Percentiles rank a stretch among this genome's conserved stretches.
Conservation (phyloP, 2,888 invertebrate species). For the Harpalus rufipes region DNA sequence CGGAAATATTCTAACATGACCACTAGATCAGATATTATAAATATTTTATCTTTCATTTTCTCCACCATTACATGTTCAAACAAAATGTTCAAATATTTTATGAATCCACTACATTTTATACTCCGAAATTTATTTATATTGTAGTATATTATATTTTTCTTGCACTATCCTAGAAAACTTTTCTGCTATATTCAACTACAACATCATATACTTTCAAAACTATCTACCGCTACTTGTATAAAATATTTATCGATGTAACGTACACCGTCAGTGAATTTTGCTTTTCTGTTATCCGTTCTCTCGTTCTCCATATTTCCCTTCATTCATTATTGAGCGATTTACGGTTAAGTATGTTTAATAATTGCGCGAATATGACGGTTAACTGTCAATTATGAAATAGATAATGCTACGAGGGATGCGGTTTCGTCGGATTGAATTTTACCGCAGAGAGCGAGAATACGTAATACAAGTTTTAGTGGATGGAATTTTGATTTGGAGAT, state of each 20-base stretch:
- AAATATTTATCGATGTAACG: background rate
- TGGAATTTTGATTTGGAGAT: background rate
- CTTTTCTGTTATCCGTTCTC: background rate
- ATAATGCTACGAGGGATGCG: constrained; percentile 7
- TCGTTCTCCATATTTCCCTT: background rate
- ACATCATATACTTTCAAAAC: background rate
- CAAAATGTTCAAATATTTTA: no score
- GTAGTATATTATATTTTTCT: background rate
- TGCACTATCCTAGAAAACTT: background rate
- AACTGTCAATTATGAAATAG: constrained; percentile 40
- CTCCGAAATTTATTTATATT: background rate
- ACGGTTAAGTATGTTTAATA: constrained; percentile 36
- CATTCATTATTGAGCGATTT: background rate
- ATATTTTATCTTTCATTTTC: no score
- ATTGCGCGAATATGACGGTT: constrained; percentile 16
- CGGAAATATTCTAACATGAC: no score
- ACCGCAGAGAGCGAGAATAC: constrained; percentile 7
- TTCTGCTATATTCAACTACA: background rate
- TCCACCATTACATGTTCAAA: no score
- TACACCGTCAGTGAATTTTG: background rate
- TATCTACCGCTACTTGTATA: background rate
- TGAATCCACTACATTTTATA: no score
- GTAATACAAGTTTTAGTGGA: background rate
- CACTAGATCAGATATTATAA: no score
- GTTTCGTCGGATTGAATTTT: constrained; percentile 18